A percentile compares a stretch with the other conserved stretches of the same genome.
These are phyloP conservation scores for Sweltsa coloradensis DNA, from an alignment of 1,140 invertebrate species.

Conservation along the genomic window DNA sequence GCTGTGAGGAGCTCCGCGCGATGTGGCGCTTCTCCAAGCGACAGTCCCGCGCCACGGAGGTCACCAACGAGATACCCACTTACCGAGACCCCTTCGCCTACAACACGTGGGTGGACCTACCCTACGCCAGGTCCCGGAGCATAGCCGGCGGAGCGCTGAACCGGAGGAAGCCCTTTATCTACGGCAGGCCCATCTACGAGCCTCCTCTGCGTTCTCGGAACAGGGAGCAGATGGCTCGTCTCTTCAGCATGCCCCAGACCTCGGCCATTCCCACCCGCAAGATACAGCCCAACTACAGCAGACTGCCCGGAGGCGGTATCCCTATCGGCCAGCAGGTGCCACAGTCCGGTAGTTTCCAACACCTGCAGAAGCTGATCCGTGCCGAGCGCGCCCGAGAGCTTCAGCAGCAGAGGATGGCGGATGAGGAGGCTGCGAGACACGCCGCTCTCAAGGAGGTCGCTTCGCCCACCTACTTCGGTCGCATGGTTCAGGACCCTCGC, in stretches of 20 bases:
- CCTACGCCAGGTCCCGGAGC: slow-evolving; percentile 24
- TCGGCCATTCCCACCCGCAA: slow-evolving; percentile 34
- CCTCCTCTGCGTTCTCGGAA: slow-evolving; percentile 1
- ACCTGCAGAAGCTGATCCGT: slow-evolving; percentile 42
- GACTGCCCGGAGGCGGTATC: not conserved
- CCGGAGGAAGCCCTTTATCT: slow-evolving; percentile 22
- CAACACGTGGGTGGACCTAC: slow-evolving; percentile 60
- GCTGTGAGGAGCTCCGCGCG: slow-evolving; percentile 71
- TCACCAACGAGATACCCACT: slow-evolving; percentile 69
- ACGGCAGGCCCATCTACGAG: slow-evolving; percentile 42
- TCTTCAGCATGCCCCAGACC: slow-evolving; percentile 24
- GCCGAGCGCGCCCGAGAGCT: slow-evolving; percentile 52
- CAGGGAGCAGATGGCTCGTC: slow-evolving; percentile 1
- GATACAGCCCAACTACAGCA: not conserved
- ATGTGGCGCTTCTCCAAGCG: slow-evolving; percentile 87
- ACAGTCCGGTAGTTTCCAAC: slow-evolving; percentile 50
- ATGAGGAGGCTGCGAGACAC: slow-evolving; percentile 44
- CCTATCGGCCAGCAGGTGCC: slow-evolving; percentile 24
- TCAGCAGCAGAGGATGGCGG: slow-evolving; percentile 42
- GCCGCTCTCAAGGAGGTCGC: slow-evolving; percentile 40
- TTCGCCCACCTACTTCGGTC: slow-evolving; percentile 14
- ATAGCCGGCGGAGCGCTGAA: slow-evolving; percentile 4
- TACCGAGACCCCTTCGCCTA: slow-evolving; percentile 67
- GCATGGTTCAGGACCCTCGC: not conserved
- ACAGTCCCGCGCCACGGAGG: slow-evolving; percentile 72